Percentiles rank a stretch among this genome's conserved stretches.
These are phyloP conservation scores for Zosterops japonicus DNA, from an alignment of 2,113 vertebrate genomes.

Conservation along the genomic window DNA sequence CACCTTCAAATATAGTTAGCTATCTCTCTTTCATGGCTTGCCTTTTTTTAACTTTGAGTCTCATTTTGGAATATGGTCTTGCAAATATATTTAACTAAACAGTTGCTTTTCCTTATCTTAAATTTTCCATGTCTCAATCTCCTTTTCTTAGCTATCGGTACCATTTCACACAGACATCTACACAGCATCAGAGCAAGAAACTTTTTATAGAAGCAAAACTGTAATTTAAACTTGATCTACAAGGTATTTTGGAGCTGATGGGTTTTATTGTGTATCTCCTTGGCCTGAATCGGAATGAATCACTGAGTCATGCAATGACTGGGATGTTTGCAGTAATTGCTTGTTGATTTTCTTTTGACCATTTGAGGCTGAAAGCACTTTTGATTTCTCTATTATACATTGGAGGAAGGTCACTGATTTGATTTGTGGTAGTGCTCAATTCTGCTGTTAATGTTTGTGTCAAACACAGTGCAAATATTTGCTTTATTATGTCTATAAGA, in stretches of 20 bases:
- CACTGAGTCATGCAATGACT: neutral
- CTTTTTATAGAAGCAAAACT: neutral
- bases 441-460: neutral
- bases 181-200: neutral
- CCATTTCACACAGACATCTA: neutral
- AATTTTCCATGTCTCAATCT: constrained; percentile 29
- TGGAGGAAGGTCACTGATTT: constrained; percentile 47
- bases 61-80: neutral
- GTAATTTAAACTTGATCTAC: constrained; percentile 29
- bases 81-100: constrained; percentile 4
- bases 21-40: neutral
- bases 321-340: constrained; percentile 36
- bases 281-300: constrained; percentile 42
- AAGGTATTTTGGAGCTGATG: constrained; percentile 40
- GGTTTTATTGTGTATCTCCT: constrained; percentile 5
- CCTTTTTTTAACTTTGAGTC: neutral
- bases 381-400: constrained; percentile 50
- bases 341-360: constrained; percentile 53
- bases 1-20: constrained; percentile 16
- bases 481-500: neutral
- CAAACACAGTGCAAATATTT: neutral
- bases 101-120: constrained; percentile 56
- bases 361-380: constrained; percentile 48
- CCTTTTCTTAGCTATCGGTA: neutral
- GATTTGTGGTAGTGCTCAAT: constrained; percentile 30